phyloP scores from a whole-genome alignment of 1,140 invertebrate species.

The Thaumetopoea pityocampa region DNA sequence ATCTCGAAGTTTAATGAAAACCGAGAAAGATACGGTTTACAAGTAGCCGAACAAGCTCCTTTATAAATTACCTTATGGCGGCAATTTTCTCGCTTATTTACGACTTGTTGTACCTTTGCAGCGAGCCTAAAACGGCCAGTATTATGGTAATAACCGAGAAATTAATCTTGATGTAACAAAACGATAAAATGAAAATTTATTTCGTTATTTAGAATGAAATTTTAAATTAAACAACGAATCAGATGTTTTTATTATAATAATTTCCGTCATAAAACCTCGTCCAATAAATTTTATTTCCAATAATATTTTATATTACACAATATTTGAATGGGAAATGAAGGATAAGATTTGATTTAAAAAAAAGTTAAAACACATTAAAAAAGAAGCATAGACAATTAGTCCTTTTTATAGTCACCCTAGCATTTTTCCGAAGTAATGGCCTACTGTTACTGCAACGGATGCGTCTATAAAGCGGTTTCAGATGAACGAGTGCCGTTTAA shows the following conservation, averaged over 20 bases:
- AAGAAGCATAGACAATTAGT: too few species aligned
- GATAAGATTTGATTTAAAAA: too few species aligned
- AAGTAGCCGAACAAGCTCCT: conserved; percentile 9
- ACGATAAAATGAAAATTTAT: conserved; percentile 19
- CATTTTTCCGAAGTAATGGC: too few species aligned
- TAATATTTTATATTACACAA: too few species aligned
- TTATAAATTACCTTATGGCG: conserved; percentile 28
- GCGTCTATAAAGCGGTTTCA: too few species aligned
- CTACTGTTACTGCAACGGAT: too few species aligned
- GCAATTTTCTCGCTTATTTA: conserved; percentile 38
- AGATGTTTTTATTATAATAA: conserved; percentile 4
- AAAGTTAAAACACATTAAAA: too few species aligned
- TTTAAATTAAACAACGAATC: conserved; percentile 8
- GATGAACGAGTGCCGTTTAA: too few species aligned
- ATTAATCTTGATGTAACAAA: conserved; percentile 19
- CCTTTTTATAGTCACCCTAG: too few species aligned
- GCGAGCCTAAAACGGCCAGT: conserved; percentile 12
- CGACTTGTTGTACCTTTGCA: conserved; percentile 17
- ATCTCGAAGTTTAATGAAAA: conserved; percentile 6
- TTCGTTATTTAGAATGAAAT: conserved; percentile 15
- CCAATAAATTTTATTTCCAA: too few species aligned
- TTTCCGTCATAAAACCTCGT: too few species aligned
- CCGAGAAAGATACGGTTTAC: conserved; percentile 17
- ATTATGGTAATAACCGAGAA: conserved; percentile 19
- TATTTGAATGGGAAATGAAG: too few species aligned